A percentile compares a stretch with the other conserved stretches of the same genome.
phyloP scores from a whole-genome alignment of 2,888 invertebrate genomes.

The Pasiphila rectangulata region DNA sequence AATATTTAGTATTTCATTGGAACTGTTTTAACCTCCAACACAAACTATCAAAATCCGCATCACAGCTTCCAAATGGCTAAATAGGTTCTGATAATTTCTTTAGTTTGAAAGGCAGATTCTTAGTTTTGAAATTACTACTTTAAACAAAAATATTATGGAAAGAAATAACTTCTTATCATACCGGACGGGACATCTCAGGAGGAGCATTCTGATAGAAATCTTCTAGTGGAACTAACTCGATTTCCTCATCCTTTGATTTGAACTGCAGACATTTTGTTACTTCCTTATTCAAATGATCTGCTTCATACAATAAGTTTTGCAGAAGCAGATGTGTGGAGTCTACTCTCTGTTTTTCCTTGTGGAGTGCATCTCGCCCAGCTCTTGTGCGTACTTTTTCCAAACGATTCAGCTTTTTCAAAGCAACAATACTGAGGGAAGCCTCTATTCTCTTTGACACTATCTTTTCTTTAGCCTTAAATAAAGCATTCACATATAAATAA shows the following conservation, averaged over 20 bases:
- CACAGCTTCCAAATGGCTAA: too few relatives aligned
- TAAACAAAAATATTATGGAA: too few relatives aligned
- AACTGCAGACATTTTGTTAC: constrained; percentile 97
- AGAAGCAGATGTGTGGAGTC: constrained; percentile 94
- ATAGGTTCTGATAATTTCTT: too few relatives aligned
- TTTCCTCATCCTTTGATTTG: constrained; percentile 96
- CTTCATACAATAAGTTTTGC: constrained; percentile 96
- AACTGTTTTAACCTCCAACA: too few relatives aligned
- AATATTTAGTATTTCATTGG: constrained; percentile 2
- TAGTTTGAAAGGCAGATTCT: too few relatives aligned
- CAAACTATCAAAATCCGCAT: too few relatives aligned
- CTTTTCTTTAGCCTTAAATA: constrained; percentile 80
- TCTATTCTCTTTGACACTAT: constrained; percentile 85
- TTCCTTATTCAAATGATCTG: constrained; percentile 95
- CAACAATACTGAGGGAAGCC: constrained; percentile 88
- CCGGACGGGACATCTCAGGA: constrained; percentile 83
- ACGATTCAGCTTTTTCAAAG: constrained; percentile 93
- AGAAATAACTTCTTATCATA: constrained; percentile 70
- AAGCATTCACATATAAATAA: constrained; percentile 10
- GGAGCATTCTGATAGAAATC: constrained; percentile 93
- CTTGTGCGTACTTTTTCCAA: constrained; percentile 93
- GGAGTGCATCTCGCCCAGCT: constrained; percentile 89
- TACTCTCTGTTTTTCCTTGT: constrained; percentile 91
- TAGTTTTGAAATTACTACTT: too few relatives aligned
- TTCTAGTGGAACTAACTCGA: constrained; percentile 90